A percentile compares a stretch with the other conserved stretches of the same genome.
Evolutionary conservation across 23 tunicate genomes (phyloP).

Genomic region (Trididemnum clinides): DNA sequence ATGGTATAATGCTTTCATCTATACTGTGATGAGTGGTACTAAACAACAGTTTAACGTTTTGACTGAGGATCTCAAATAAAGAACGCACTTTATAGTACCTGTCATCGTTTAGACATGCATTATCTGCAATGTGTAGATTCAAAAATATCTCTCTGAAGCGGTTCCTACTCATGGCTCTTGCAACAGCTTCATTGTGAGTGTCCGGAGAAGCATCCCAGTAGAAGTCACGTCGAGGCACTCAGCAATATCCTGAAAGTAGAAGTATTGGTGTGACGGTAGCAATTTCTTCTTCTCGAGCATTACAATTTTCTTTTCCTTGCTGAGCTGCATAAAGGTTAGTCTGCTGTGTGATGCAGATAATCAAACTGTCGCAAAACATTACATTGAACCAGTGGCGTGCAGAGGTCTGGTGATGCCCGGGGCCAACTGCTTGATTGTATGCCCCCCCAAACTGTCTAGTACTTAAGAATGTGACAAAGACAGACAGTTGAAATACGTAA

Average conservation of each 20-base stretch:
- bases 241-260: background rate
- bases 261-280: background rate
- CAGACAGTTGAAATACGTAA: no score
- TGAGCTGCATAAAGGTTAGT: constrained; percentile 3
- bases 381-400: no score
- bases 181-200: constrained; percentile 19
- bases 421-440: no score
- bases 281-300: background rate
- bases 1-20: constrained; percentile 20
- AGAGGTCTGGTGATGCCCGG: no score
- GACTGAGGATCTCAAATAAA: background rate
- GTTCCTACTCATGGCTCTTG: background rate
- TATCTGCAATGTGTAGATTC: background rate
- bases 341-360: background rate
- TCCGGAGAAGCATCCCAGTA: constrained; percentile 4
- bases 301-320: background rate
- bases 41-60: background rate
- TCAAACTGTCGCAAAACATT: background rate
- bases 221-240: constrained; percentile 1
- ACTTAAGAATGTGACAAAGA: no score
- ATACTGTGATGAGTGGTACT: background rate
- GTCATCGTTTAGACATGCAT: background rate
- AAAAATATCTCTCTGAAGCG: constrained; percentile 6
- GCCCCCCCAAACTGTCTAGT: no score
- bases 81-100: background rate